Evolutionary conservation across 2,888 invertebrate genomes (phyloP), one percentile per base, ranked within the genome.

Genomic region (Agrilus mali): DNA sequence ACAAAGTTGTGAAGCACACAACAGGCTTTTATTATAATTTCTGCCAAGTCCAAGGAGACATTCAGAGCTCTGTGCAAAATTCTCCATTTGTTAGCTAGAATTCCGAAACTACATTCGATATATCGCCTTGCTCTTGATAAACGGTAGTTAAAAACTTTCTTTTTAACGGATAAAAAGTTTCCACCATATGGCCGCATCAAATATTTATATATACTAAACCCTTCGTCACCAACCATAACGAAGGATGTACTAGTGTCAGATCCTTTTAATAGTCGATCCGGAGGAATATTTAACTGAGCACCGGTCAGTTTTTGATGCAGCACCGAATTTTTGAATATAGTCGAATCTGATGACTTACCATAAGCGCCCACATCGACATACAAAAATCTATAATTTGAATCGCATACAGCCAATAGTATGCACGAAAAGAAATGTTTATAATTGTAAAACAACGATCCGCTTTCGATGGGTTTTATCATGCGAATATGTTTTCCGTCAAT

Each of bases 221-320:
- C 53, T 49, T 53, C 54, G 51, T 55, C 55, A 37, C 52, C 54
- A 45, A 56, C 51, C 40, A 56, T 41, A 41, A 53, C 52, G 47
- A 43, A 44, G 16, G 44, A 46, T 31, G 46, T 35, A 20, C 17
- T 17, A 4, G 3, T 17, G 5, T 17, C 17, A 5, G 17, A n/a
- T n/a, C 17, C 17, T 17, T 17, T 17, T 22, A 22, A 22, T 6
- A 7, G 22, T 22, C 8, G 6, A 45, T 40, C 22, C 8, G 22
- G 48, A 46, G 49, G 54, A 45, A 45, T 51, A 49, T 43, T 50
- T 48, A 36, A 52, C 49, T 41, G 20, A 40, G 33, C 36, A 40
- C 35, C 53, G 51, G 33, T 50, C 44, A 49, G 53, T 44, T 44
- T 45, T 45, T 46, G 48, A 42, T 44, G 51, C 36, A 55, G 49